phyloP scores from a whole-genome alignment of 2,888 invertebrate species.

The Timandra comae region DNA sequence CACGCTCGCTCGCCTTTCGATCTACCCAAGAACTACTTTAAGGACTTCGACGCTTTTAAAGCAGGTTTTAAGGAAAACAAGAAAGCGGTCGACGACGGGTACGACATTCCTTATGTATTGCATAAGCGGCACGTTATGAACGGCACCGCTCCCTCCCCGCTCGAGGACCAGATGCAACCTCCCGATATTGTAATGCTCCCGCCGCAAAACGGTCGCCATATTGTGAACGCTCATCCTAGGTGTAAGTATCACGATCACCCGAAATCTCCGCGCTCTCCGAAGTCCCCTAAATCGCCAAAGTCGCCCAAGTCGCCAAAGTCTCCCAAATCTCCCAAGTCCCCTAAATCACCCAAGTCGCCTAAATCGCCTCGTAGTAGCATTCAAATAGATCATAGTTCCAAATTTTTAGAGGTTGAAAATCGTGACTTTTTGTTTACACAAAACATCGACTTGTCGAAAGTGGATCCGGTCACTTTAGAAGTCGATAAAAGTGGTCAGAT shows the following conservation, averaged over 20 bases:
- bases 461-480: slow-evolving; percentile 83
- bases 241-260: slow-evolving; percentile 73
- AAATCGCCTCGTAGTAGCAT: slow-evolving; percentile 68
- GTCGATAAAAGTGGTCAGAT: slow-evolving; percentile 80
- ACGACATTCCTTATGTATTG: slow-evolving; percentile 89
- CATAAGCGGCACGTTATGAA: slow-evolving; percentile 92
- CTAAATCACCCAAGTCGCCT: slow-evolving; percentile 74
- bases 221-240: slow-evolving; percentile 63
- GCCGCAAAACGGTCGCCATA: slow-evolving; percentile 64
- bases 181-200: slow-evolving; percentile 68
- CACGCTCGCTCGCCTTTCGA: slow-evolving; percentile 81
- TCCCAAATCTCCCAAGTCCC: slow-evolving; percentile 79
- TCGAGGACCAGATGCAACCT: slow-evolving; percentile 59
- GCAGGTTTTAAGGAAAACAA: slow-evolving; percentile 70
- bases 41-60: slow-evolving; percentile 79
- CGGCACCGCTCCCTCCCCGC: slow-evolving; percentile 82
- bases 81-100: slow-evolving; percentile 72
- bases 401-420: slow-evolving; percentile 71
- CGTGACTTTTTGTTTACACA: slow-evolving; percentile 83
- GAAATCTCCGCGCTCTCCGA: slow-evolving; percentile 66
- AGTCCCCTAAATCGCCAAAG: slow-evolving; percentile 75
- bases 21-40: slow-evolving; percentile 83
- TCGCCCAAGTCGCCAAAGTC: slow-evolving; percentile 81
- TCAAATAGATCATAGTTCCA: slow-evolving; percentile 55
- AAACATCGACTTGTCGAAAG: slow-evolving; percentile 84